These are phyloP conservation scores for Chrysina gloriosa DNA, from an alignment of 2,888 invertebrate species.

Conservation along the genomic window DNA sequence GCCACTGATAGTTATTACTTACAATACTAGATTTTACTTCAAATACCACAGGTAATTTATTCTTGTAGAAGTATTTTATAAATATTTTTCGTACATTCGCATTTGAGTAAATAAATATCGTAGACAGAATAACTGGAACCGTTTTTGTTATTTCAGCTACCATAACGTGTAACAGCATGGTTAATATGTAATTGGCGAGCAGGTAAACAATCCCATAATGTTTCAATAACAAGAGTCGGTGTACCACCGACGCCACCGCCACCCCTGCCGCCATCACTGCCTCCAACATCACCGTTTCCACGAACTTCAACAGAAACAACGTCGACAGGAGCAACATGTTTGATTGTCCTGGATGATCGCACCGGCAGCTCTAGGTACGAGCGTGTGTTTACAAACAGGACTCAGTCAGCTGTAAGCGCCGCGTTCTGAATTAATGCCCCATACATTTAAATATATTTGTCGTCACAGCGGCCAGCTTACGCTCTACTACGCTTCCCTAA, in stretches of 20 bases:
- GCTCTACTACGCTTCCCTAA: slow-evolving; percentile 18
- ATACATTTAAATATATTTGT: slow-evolving; percentile 68
- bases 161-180: slow-evolving; percentile 35
- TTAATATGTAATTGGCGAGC: slow-evolving; percentile 40
- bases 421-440: slow-evolving; percentile 66
- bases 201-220: slow-evolving; percentile 51
- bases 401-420: slow-evolving; percentile 66
- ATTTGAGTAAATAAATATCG: not conserved
- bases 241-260: slow-evolving; percentile 35
- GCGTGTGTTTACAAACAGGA: slow-evolving; percentile 65
- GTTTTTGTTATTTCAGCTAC: slow-evolving; percentile 31
- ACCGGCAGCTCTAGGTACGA: slow-evolving; percentile 47
- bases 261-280: not conserved
- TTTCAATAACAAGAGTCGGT: slow-evolving; percentile 49
- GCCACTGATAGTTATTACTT: too few species aligned
- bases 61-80: slow-evolving; percentile 11
- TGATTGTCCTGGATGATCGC: slow-evolving; percentile 44
- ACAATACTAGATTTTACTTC: not conserved
- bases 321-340: slow-evolving; percentile 41
- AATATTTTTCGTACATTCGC: slow-evolving; percentile 24
- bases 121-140: slow-evolving; percentile 2
- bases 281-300: slow-evolving; percentile 26
- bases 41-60: not conserved
- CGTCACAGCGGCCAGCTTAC: slow-evolving; percentile 41
- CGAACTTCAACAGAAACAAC: slow-evolving; percentile 37